Percentiles rank a stretch among this genome's conserved stretches.
These are phyloP conservation scores for Trilocha varians DNA, from an alignment of 2,888 invertebrate genomes.

Conservation along the genomic window DNA sequence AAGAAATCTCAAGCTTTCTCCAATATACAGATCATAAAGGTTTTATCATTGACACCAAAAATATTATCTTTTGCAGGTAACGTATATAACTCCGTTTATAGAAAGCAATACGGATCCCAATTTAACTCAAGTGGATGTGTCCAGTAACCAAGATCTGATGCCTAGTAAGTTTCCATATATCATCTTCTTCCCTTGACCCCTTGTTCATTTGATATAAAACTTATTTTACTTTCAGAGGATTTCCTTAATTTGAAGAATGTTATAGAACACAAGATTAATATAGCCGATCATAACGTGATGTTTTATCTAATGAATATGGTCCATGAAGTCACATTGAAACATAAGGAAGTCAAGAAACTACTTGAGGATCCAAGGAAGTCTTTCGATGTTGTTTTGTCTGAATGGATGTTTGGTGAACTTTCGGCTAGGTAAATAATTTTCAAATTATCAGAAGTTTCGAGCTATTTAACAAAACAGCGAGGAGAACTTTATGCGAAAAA, in stretches of 20 bases:
- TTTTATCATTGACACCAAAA: too few relatives aligned
- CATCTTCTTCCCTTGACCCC: neutral
- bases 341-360: slow-evolving; percentile 13
- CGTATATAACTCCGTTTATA: slow-evolving; percentile 11
- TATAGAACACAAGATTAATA: neutral
- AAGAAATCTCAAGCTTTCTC: too few relatives aligned
- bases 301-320: neutral
- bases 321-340: slow-evolving; percentile 1
- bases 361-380: slow-evolving; percentile 12
- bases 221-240: neutral
- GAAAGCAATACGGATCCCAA: slow-evolving; percentile 8
- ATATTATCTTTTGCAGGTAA: slow-evolving; percentile 8
- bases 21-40: too few relatives aligned
- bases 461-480: too few relatives aligned
- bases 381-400: slow-evolving; percentile 19
- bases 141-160: neutral
- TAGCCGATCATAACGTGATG: neutral
- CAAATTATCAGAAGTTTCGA: too few relatives aligned
- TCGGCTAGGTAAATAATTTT: slow-evolving; percentile 9
- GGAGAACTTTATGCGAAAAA: too few relatives aligned
- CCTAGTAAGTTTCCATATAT: slow-evolving; percentile 5
- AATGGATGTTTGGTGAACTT: slow-evolving; percentile 18
- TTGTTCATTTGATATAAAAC: neutral
- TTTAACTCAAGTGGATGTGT: slow-evolving; percentile 10
- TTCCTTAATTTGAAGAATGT: neutral